Evolutionary conservation across 2,888 invertebrate genomes (phyloP), one percentile per base, ranked within the genome.

Genomic region (Entomobrya proxima): DNA sequence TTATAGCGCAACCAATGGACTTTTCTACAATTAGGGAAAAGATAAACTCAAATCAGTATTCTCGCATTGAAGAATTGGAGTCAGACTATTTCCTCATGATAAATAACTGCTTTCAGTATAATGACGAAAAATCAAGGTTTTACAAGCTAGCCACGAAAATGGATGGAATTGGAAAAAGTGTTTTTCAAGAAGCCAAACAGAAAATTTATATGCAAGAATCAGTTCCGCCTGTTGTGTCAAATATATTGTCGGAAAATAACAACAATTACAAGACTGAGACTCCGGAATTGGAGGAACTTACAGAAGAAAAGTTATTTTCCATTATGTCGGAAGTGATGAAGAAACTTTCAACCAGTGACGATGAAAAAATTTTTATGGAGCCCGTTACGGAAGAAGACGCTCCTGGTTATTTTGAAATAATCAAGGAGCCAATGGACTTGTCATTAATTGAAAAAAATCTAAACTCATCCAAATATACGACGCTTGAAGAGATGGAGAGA

Each of bases 361-460:
- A 24, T 13, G 50, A 82, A 88, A 96, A 97, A 90, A 96, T 98
- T 87, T 98, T 98, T 92, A 95, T 95, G 0, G 97, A 98, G 91
- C 98, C 98, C 0, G 98, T 98, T 0, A 97, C 98, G 91, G 93
- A 95, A 40, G 94, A 94, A 64, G 96, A 96, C 93, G 90, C 98
- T 7, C 96, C 97, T n/a, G 98, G 98, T 92, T 98, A 98, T 92
- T 94, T 95, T 79, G 94, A 96, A 13, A 95, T 96, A 64, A 96
- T 98, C 3, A 94, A 95, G 78, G 93, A 95, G 85, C 97, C 97
- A 0, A 98, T 98, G 96, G 97, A 97, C 92, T 93, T 98, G 86
- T 95, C 95, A 50, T 96, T 96, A 0, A 99, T 99, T 96, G 94
- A 95, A 88, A 91, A 91, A 37, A 93, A 93, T 88, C 90, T 93